Conservation (phyloP, 2,888 invertebrate genomes). For the Argynnis bischoffii region DNA sequence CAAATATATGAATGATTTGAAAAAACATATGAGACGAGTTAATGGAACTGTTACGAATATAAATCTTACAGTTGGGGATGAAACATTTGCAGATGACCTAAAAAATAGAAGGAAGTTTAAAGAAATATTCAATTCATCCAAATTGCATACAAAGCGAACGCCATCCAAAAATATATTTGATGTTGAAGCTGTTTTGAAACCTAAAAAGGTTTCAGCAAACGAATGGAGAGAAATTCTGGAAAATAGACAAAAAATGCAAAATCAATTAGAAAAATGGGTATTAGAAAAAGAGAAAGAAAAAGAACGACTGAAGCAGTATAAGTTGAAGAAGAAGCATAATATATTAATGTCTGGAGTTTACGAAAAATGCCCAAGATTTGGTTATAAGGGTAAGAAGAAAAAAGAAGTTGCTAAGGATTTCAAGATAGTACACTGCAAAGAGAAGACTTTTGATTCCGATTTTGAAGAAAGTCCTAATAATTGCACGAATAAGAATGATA, state of each 20-base stretch:
- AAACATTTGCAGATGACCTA: slow-evolving; percentile 23
- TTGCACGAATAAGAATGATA: slow-evolving; percentile 2
- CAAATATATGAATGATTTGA: slow-evolving; percentile 49
- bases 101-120: slow-evolving; percentile 28
- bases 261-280: slow-evolving; percentile 52
- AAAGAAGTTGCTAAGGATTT: slow-evolving; percentile 22
- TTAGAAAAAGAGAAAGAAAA: slow-evolving; percentile 46
- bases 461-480: slow-evolving; percentile 15
- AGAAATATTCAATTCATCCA: slow-evolving; percentile 7
- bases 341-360: slow-evolving; percentile 33
- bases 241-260: slow-evolving; percentile 42
- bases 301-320: slow-evolving; percentile 43
- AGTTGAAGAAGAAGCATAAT: slow-evolving; percentile 20
- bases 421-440: slow-evolving; percentile 12
- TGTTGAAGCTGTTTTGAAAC: slow-evolving; percentile 38
- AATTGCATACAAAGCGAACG: slow-evolving; percentile 20
- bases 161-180: slow-evolving; percentile 29
- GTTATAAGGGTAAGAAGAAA: slow-evolving; percentile 29
- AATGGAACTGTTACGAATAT: slow-evolving; percentile 40
- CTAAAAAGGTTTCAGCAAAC: slow-evolving; percentile 33
- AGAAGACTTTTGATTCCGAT: slow-evolving; percentile 12
- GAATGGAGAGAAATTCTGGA: slow-evolving; percentile 36
- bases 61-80: not conserved
- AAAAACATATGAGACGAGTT: slow-evolving; percentile 47
- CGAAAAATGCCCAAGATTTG: slow-evolving; percentile 43